Evolutionary conservation across 2,888 invertebrate species (phyloP), one percentile per base, ranked within the genome.

Genomic region (Orthosia incerta): DNA sequence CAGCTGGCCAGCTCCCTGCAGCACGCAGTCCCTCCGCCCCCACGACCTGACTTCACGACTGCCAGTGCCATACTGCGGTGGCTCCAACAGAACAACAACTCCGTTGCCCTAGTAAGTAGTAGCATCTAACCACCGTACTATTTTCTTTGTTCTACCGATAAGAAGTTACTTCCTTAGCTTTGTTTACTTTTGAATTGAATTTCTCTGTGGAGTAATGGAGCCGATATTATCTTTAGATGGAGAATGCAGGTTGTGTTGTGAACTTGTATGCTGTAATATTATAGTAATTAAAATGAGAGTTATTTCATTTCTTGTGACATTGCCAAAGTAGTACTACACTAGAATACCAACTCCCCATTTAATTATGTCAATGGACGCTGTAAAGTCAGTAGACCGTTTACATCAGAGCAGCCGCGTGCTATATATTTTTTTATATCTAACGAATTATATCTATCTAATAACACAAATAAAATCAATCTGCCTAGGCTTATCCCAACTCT

Each of bases 61-160:
- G 96, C 97, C 84, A 97, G 97, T 91, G 97, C 97, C 78, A 97
- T 98, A 80, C 92, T 97, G 72, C 96, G 97, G 71, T 98, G 98
- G 98, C 95, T 98, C 84, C 97, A 97, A 88, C 97, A 95, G 88
- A 95, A 96, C 89, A 96, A 96, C 88, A 95, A 95, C 87, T 92
- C 94, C 2, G 94, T 95, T 18, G 94, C 95, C 23, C 90, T 95
- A 76, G 96, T 96, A 79, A 95, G 95, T 74, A 63, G 31, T 11
- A 70, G 46, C 93, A 39, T 39, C 39, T 39, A 39, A 7, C 39
- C 39, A 62, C 18, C 20, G 18, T 20, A 65, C 31, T 51, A 48
- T 62, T 63, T 31, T 63, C 50, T 75, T 77, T 75, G 61, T 79
- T 67, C 48, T 59, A 61, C 26, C 18, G 67, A 68, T 71, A 65